These are phyloP conservation scores for Pristionchus japonicus DNA, from an alignment of 2,888 invertebrate species.

Conservation along the genomic window DNA sequence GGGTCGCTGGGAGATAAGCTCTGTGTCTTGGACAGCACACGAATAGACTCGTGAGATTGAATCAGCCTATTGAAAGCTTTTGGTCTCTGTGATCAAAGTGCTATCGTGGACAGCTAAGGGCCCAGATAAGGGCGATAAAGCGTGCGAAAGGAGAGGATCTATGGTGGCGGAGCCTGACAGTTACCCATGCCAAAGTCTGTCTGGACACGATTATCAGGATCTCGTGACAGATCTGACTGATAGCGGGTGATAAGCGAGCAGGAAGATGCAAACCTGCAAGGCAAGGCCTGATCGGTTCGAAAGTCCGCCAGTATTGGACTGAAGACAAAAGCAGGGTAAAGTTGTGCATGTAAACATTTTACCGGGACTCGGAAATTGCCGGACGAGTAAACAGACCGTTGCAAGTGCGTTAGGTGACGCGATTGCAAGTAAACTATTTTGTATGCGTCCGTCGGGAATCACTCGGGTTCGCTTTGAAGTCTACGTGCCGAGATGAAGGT, in stretches of 20 bases:
- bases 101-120: neutral
- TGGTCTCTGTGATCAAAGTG: neutral
- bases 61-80: neutral
- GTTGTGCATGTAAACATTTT: neutral
- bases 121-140: neutral
- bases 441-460: neutral
- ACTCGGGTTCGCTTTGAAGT: neutral
- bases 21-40: neutral
- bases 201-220: neutral
- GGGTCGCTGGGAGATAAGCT: neutral
- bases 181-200: neutral
- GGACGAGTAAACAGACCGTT: neutral
- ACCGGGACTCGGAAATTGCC: neutral
- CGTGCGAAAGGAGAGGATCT: neutral
- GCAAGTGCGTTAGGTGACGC: neutral
- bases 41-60: neutral
- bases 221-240: neutral
- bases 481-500: neutral
- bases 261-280: neutral
- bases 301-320: neutral
- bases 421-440: neutral
- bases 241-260: neutral
- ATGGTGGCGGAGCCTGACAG: neutral
- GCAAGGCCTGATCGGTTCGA: neutral
- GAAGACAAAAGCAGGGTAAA: neutral